Percentiles rank a stretch among this genome's conserved stretches.
phyloP scores from a whole-genome alignment of 2,888 invertebrate genomes.

The Pristionchus arcanus region DNA sequence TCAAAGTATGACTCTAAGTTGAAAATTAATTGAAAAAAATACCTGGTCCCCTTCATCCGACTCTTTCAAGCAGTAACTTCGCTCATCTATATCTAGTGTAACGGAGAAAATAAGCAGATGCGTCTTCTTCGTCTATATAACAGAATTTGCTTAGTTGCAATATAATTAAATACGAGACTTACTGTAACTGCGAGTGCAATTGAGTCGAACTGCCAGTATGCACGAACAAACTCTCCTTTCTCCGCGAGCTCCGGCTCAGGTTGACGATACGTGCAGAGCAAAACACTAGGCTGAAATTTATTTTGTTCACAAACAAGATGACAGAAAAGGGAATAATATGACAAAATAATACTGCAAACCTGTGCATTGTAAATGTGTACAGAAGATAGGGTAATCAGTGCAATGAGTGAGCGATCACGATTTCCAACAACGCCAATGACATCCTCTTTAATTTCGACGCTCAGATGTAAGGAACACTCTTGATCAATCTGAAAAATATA shows the following conservation, averaged over 20 bases:
- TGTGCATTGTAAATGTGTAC: constrained; percentile 74
- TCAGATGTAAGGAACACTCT: constrained; percentile 61
- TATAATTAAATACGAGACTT: not conserved
- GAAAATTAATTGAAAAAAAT: not conserved
- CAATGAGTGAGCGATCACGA: constrained; percentile 74
- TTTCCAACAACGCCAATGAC: constrained; percentile 70
- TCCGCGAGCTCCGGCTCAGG: constrained; percentile 69
- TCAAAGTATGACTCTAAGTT: too few relatives aligned
- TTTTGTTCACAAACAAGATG: not conserved
- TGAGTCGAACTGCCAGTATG: constrained; percentile 77
- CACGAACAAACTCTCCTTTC: constrained; percentile 64
- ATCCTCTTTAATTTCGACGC: constrained; percentile 55
- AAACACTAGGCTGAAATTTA: constrained; percentile 70
- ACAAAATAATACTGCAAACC: constrained; percentile 60
- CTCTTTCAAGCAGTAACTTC: constrained; percentile 20
- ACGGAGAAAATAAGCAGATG: constrained; percentile 74
- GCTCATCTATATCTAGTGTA: constrained; percentile 64
- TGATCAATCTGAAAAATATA: constrained; percentile 62
- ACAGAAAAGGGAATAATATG: not conserved
- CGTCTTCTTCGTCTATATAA: constrained; percentile 72
- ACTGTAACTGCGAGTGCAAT: constrained; percentile 73
- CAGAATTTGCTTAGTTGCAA: not conserved
- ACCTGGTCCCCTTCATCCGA: constrained; percentile 47
- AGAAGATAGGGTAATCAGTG: constrained; percentile 66
- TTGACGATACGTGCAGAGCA: constrained; percentile 69